These are phyloP conservation scores for Galerucella nymphaeae DNA, from an alignment of 2,888 invertebrate species.

Conservation along the genomic window DNA sequence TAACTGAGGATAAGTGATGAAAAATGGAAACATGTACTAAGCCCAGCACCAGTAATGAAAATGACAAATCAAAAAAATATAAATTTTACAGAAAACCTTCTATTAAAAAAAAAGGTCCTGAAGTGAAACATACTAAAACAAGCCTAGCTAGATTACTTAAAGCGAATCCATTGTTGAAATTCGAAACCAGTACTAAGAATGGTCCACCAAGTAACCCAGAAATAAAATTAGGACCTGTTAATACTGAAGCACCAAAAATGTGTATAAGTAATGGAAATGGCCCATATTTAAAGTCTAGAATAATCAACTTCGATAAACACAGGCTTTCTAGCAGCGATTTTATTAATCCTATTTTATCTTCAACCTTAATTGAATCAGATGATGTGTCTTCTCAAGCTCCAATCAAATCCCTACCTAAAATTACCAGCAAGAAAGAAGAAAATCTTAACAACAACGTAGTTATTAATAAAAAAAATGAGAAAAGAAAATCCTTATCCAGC, in stretches of 20 bases:
- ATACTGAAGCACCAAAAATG: constrained; percentile 16
- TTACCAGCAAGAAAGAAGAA: background rate
- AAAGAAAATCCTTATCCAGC: constrained; percentile 16
- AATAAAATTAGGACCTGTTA: background rate
- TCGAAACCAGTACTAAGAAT: constrained; percentile 45
- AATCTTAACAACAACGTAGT: background rate
- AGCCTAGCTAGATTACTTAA: constrained; percentile 53
- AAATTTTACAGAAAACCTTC: constrained; percentile 44
- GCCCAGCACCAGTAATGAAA: constrained; percentile 9
- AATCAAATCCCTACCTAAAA: background rate
- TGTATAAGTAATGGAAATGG: constrained; percentile 22
- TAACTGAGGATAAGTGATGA: background rate
- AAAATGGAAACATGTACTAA: constrained; percentile 22
- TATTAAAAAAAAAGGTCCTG: constrained; percentile 48
- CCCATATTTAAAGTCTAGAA: constrained; percentile 12
- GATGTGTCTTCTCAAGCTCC: constrained; percentile 7
- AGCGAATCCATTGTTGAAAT: constrained; percentile 52
- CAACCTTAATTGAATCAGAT: constrained; percentile 20
- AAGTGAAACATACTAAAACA: constrained; percentile 56
- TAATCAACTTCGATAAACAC: constrained; percentile 13
- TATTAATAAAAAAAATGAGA: background rate
- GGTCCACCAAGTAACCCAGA: background rate
- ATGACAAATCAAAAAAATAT: constrained; percentile 39
- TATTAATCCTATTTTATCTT: constrained; percentile 16
- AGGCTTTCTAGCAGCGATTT: constrained; percentile 31